Evolutionary conservation across 2,888 invertebrate species (phyloP), one percentile per base, ranked within the genome.

Genomic region (Eurytoma californica): DNA sequence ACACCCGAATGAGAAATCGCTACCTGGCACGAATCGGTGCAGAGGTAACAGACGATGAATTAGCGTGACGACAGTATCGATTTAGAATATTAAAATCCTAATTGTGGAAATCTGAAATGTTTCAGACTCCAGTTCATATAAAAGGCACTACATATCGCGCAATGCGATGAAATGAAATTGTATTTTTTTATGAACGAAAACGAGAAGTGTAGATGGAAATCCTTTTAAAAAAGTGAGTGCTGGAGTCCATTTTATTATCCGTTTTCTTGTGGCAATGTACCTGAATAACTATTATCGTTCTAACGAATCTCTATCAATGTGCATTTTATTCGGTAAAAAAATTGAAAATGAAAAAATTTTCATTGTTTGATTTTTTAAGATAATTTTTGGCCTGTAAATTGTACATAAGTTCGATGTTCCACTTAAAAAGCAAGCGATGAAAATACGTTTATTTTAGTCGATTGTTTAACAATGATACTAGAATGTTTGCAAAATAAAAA

Each of bases 1-100:
- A 93, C 83, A 92, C 92, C 84, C 91, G 92, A 82, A 93, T 93
- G 84, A 91, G 93, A 82, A 93, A 93, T 88, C 91, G 93, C 83
- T 93, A 93, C 86, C 89, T 93, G 77, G 92, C 92, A 77, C 90
- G 93, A 82, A 92, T 93, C 79, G 93, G 93, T 83, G 93, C 92
- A 80, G 91, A 91, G 87, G 93, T 93, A 92, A 91, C 72, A 16
- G 78, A 78, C 57, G 80, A 82, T 72, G 80, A 82, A 47, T 55
- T 65, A 13, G 70, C 70, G 74, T 79, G 79, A 81, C 74, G 13
- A 68, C 49, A 16, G 67, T 39, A 63, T 63, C 14, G 30, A 65
- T 61, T 66, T 70, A 60, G 70, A 66, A 58, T 49, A 66, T 55
- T 57, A 60, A 61, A 79, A 66, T 72, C 47, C 30, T 77, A 79